Evolutionary conservation across 2,797 vertebrate species (phyloP), one percentile per base, ranked within the genome.

Genomic region (Cetoscarus ocellatus): DNA sequence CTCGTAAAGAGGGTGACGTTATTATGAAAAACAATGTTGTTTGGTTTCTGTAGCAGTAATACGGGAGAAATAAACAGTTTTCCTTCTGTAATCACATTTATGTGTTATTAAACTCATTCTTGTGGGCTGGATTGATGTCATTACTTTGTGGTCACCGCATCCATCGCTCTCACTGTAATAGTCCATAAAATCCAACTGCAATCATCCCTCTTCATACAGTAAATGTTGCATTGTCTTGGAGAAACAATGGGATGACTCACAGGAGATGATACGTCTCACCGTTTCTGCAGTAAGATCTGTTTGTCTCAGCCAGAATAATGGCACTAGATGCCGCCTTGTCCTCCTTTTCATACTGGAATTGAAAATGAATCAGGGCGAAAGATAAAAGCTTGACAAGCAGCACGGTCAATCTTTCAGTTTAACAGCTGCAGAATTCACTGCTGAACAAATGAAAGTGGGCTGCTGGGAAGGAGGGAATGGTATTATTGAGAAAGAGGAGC

Each of bases 341-440:
- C 85, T 77, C 84, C 75, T 80, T 77, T 86, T 90, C 86, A 85
- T 74, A 69, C 79, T 66, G 77, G 81, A 85, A 84, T 92, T 88
- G 87, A 91, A 92, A 92, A 93, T 93, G 90, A 94, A 91, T 92
- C 90, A 91, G 88, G 83, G 80, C 72, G 80, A 90, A 86, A 92
- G 92, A 93, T 93, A 93, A 91, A 91, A 90, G 90, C 84, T 78
- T 79, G 86, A 92, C 90, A 92, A 88, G 88, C 80, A 82, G 76
- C 71, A 67, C 80, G 87, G 88, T 88, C 88, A 85, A 91, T 93
- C 86, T 72, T 87, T 93, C 85, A 91, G 88, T 92, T 93, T 91
- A 94, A 94, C 87, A 87, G 89, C 87, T 79, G 71, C 75, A 90
- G 90, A 88, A 86, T 88, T 90, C 86, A 83, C 77, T 77, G 65